Evolutionary conservation across 2,888 invertebrate species (phyloP).

Genomic region (Caenorhabditis panamensis): DNA sequence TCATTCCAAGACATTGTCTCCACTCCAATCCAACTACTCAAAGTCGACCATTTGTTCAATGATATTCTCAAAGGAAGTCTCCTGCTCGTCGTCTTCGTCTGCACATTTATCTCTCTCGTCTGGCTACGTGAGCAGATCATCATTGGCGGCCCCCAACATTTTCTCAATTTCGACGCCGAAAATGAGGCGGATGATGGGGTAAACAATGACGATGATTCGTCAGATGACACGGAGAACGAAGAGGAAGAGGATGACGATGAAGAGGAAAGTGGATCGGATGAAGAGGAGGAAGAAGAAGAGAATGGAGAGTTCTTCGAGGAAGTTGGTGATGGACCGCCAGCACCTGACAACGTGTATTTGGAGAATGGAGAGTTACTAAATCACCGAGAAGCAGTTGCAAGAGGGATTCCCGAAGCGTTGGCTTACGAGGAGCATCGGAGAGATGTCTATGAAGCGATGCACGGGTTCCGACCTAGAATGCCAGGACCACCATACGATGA

Average conservation of each 20-base stretch:
- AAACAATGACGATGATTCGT: slow-evolving; percentile 21
- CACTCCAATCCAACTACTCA: slow-evolving; percentile 70
- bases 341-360: slow-evolving; percentile 32
- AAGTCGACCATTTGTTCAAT: slow-evolving; percentile 72
- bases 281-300: slow-evolving; percentile 37
- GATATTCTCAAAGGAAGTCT: slow-evolving; percentile 89
- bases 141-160: slow-evolving; percentile 70
- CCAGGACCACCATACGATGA: slow-evolving; percentile 26
- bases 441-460: slow-evolving; percentile 19
- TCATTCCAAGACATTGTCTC: slow-evolving; percentile 64
- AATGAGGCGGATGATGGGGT: slow-evolving; percentile 28
- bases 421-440: slow-evolving; percentile 23
- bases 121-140: slow-evolving; percentile 93
- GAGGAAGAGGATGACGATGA: slow-evolving; percentile 31
- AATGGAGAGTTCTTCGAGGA: slow-evolving; percentile 18
- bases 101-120: slow-evolving; percentile 92
- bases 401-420: slow-evolving; percentile 18
- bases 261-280: slow-evolving; percentile 12
- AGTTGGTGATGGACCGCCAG: slow-evolving; percentile 22
- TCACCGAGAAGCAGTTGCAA: slow-evolving; percentile 27
- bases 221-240: slow-evolving; percentile 37
- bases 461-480: slow-evolving; percentile 33
- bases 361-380: slow-evolving; percentile 20
- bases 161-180: slow-evolving; percentile 63
- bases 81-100: slow-evolving; percentile 92